phyloP scores from a whole-genome alignment of 2,888 invertebrate genomes.

The Lasioglossum vierecki region DNA sequence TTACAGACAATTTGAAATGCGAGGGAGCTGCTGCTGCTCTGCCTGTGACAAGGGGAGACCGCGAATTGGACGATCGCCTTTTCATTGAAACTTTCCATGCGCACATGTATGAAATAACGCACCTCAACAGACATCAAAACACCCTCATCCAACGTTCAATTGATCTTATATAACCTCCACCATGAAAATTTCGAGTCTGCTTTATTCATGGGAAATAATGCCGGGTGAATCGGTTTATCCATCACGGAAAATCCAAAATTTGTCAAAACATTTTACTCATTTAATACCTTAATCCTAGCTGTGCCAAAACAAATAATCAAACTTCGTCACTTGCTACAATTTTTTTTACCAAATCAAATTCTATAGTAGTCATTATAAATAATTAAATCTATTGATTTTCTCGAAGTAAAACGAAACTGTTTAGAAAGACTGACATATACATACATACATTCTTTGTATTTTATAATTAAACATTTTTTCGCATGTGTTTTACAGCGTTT shows the following conservation, averaged over 20 bases:
- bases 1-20: not conserved
- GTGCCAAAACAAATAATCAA: not conserved
- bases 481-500: not conserved
- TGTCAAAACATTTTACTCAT: not conserved
- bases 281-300: not conserved
- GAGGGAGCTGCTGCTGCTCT: not conserved
- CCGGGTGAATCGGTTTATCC: not conserved
- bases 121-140: not conserved
- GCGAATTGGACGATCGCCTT: constrained; percentile 4
- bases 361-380: no score
- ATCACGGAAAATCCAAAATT: not conserved
- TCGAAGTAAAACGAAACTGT: not conserved
- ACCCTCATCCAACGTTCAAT: not conserved
- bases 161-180: not conserved
- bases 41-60: not conserved
- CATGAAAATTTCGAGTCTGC: not conserved
- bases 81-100: constrained; percentile 1
- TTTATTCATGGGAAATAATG: not conserved
- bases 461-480: not conserved
- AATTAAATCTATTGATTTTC: not conserved
- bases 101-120: not conserved
- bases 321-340: not conserved
- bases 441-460: no score
- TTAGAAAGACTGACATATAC: no score
- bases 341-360: not conserved